Percentiles rank a stretch among this genome's conserved stretches.
Conservation (phyloP, 2,888 invertebrate species). For the Itoplectis maculator region DNA sequence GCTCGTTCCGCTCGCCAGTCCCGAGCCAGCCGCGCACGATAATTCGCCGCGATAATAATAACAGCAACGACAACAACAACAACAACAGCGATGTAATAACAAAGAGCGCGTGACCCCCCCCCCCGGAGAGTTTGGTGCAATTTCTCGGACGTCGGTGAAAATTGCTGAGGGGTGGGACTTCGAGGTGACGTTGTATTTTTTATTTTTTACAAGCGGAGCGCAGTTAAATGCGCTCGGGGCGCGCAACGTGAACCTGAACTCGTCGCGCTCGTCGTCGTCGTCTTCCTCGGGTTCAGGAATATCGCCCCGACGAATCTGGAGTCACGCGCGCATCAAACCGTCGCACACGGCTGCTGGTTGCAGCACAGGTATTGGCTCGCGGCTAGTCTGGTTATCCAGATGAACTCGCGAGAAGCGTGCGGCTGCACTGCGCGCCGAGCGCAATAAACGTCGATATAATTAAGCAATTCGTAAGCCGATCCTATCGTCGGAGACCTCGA, state of each 20-base stretch:
- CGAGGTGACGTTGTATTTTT: constrained; percentile 1
- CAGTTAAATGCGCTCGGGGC: constrained; percentile 10
- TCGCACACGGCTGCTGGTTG: constrained; percentile 1
- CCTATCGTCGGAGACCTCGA: constrained; percentile 63
- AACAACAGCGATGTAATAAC: neutral
- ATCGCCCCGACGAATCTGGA: constrained; percentile 67
- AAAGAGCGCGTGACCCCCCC: too few species aligned
- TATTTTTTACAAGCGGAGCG: constrained; percentile 48
- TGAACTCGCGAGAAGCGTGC: constrained; percentile 64
- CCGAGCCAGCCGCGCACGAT: neutral
- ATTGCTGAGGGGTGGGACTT: too few species aligned
- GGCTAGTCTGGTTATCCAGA: constrained; percentile 67
- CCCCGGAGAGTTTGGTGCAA: constrained; percentile 25
- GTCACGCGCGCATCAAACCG: constrained; percentile 69
- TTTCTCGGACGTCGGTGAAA: neutral
- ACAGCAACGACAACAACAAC: neutral
- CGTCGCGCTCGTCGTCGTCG: too few species aligned
- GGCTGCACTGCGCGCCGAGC: constrained; percentile 49
- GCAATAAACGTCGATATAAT: constrained; percentile 71
- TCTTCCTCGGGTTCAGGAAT: constrained; percentile 47
- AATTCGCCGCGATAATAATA: constrained; percentile 3
- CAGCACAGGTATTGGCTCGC: constrained; percentile 26
- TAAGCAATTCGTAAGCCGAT: constrained; percentile 75
- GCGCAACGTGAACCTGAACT: neutral
- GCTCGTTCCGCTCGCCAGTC: constrained; percentile 3